Percentiles rank a stretch among this genome's conserved stretches.
These are phyloP conservation scores for Platysternon megacephalum DNA, from an alignment of 2,113 vertebrate species.

Conservation along the genomic window DNA sequence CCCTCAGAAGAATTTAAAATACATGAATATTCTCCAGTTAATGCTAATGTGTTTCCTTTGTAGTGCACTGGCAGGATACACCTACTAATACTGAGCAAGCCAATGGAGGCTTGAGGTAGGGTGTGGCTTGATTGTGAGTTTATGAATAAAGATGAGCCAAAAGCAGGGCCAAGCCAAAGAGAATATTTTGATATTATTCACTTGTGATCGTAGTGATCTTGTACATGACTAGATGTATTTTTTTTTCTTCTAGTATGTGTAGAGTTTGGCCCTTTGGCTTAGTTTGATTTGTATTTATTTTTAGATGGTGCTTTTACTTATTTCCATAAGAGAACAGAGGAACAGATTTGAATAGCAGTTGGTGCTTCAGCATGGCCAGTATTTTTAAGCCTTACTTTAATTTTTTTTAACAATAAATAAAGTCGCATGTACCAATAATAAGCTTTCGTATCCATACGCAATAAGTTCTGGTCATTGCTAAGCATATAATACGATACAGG, in stretches of 20 bases:
- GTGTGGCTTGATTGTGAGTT: neutral
- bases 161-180: slow-evolving; percentile 18
- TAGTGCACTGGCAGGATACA: neutral
- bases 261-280: slow-evolving; percentile 51
- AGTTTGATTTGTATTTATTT: slow-evolving; percentile 33
- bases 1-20: neutral
- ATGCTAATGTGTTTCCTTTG: neutral
- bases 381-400: slow-evolving; percentile 13
- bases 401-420: neutral
- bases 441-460: neutral
- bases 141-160: slow-evolving; percentile 34
- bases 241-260: slow-evolving; percentile 6
- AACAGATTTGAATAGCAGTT: slow-evolving; percentile 38
- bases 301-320: slow-evolving; percentile 16
- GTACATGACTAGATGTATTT: slow-evolving; percentile 36
- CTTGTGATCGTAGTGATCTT: slow-evolving; percentile 30
- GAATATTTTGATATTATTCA: neutral
- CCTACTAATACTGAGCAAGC: neutral
- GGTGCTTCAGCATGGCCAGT: neutral
- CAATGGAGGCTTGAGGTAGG: neutral
- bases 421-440: neutral
- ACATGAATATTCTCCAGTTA: neutral
- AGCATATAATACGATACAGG: neutral
- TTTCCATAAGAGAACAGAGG: slow-evolving; percentile 35
- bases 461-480: neutral